Evolutionary conservation across 2,888 invertebrate genomes (phyloP), one percentile per base, ranked within the genome.

Genomic region (Xestoiulus laeticollis): DNA sequence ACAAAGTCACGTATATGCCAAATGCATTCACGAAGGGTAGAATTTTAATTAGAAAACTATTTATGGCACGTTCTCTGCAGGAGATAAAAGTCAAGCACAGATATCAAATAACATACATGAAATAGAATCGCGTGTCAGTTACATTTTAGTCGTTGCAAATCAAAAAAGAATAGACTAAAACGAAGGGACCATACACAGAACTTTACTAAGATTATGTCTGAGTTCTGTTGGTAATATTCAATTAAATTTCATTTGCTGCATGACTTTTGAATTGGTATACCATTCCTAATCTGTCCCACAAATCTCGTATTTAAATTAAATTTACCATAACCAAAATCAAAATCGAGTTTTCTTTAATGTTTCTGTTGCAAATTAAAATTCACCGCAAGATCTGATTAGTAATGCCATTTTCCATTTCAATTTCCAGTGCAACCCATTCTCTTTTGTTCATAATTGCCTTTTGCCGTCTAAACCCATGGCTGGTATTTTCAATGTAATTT

Each of bases 281-380:
- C 78, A 78, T 78, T 78, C 78, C 78, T 78, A 78, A 78, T 78
- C 78, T 78, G 78, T 30, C 30, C 26, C 78, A 14, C 78, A 78
- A 26, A 78, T 78, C 78, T 78, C 78, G 26, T 78, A 78, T 78
- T 30, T 78, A 78, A 78, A 78, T 78, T 78, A 78, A 78, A 78
- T 78, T 78, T 14, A 78, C 78, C 78, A 30, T 78, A 78, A 78
- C 78, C 78, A 85, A 85, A 85, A 85, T 85, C 44, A 85, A 85
- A 85, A 85, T 38, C 85, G 78, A 78, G 78, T 85, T 44, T 43
- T 38, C 85, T 85, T 43, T 43, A 44, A 85, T 38, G 85, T 38
- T 85, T 85, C 38, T 85, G 85, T 26, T 85, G 44, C 85, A 85
- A 85, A 85, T 85, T 85, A 85, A 85, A 85, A 85, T 85, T 22